Evolutionary conservation across 2,113 vertebrate genomes (phyloP).

Genomic region (Leptodactylus fuscus): DNA sequence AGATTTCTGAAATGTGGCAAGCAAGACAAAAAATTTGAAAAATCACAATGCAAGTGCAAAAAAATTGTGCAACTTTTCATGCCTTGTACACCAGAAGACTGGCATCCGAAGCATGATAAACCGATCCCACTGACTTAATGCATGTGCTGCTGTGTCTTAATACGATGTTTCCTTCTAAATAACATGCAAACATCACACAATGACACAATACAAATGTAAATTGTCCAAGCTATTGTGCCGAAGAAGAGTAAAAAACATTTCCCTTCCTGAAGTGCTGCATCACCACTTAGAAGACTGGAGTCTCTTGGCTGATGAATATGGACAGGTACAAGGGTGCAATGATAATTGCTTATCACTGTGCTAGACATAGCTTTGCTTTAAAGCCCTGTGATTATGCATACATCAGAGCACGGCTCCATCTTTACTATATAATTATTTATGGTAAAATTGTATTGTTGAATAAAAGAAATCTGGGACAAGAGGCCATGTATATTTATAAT

Average conservation of each 20-base stretch:
- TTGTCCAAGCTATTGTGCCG: background rate
- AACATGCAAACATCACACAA: background rate
- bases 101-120: too few species aligned
- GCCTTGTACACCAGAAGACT: too few species aligned
- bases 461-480: constrained; percentile 44
- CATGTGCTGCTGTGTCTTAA: too few species aligned
- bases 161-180: background rate
- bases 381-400: constrained; percentile 41
- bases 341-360: constrained; percentile 9
- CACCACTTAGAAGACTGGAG: background rate
- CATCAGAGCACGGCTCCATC: background rate
- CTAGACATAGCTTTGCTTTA: background rate
- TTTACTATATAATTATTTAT: constrained; percentile 48
- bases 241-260: background rate
- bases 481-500: constrained; percentile 45
- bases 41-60: too few species aligned
- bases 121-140: too few species aligned
- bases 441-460: constrained; percentile 44
- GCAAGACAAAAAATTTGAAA: too few species aligned
- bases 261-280: background rate
- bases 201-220: background rate
- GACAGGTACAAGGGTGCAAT: constrained; percentile 28
- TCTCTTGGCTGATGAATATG: background rate
- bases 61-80: too few species aligned
- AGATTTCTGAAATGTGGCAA: too few species aligned